Percentiles rank a stretch among this genome's conserved stretches.
phyloP scores from a whole-genome alignment of 2,888 invertebrate species.

The Boloria euphrosyne region DNA sequence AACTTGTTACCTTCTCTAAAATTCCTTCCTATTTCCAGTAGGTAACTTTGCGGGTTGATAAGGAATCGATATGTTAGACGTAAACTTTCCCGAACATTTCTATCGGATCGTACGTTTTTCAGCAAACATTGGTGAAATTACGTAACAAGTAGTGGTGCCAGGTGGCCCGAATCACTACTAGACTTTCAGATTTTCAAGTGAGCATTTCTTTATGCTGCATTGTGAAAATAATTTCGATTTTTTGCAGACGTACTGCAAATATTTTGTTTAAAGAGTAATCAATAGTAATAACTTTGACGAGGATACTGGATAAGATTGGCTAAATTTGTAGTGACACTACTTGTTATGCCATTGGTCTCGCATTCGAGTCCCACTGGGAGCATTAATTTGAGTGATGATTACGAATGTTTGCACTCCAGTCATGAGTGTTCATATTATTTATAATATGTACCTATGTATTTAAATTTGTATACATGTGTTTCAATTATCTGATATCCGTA shows the following conservation, averaged over 20 bases:
- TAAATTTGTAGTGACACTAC: no score
- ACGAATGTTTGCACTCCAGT: no score
- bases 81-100: constrained; percentile 27
- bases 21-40: constrained; percentile 18
- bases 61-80: constrained; percentile 29
- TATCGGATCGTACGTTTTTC: constrained; percentile 27
- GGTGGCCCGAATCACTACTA: constrained; percentile 22
- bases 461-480: no score
- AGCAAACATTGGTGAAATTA: constrained; percentile 23
- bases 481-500: no score
- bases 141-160: constrained; percentile 20
- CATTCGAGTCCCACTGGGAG: no score
- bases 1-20: constrained; percentile 14
- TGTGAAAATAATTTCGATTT: constrained; percentile 10
- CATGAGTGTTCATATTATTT: no score
- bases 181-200: constrained; percentile 5
- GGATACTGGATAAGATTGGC: no score
- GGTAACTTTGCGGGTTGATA: constrained; percentile 23
- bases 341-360: no score
- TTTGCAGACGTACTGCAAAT: neutral
- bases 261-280: no score
- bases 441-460: no score
- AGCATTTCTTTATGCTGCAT: neutral
- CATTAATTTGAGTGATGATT: no score
- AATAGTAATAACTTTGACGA: no score